A percentile compares a stretch with the other conserved stretches of the same genome.
Conservation (phyloP, 1,140 invertebrate species). For the Drosophila pandora region DNA sequence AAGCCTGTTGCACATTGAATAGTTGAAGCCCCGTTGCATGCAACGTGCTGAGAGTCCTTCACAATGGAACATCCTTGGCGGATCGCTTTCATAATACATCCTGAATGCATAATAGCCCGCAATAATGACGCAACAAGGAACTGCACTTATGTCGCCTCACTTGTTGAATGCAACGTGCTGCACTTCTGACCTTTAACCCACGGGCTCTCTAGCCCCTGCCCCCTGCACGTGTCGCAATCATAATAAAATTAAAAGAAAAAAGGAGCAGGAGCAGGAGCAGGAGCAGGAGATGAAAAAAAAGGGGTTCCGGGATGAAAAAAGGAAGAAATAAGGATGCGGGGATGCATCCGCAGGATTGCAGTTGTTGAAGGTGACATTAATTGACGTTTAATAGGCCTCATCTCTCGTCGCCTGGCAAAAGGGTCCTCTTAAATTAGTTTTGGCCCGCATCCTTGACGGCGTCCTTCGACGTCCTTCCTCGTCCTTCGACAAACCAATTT, state of each 20-base stretch:
- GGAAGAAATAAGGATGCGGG: background rate
- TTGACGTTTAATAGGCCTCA: slow-evolving; percentile 74
- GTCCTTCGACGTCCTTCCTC: background rate
- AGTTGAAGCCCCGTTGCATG: background rate
- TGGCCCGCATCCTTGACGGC: slow-evolving; percentile 5
- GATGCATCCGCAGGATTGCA: slow-evolving; percentile 21
- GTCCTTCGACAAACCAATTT: slow-evolving; percentile 61
- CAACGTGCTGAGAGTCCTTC: background rate
- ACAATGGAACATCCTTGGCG: background rate
- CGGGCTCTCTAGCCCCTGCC: background rate
- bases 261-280: no score
- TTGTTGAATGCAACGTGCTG: slow-evolving; percentile 43
- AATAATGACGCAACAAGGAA: slow-evolving; percentile 3
- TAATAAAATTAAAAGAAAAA: slow-evolving; percentile 48
- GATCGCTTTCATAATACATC: background rate
- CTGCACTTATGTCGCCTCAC: slow-evolving; percentile 16
- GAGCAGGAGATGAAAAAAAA: no score
- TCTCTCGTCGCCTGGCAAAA: slow-evolving; percentile 15
- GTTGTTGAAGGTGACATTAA: slow-evolving; percentile 79
- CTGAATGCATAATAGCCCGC: slow-evolving; percentile 8
- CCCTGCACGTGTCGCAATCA: slow-evolving; percentile 69
- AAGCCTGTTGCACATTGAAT: no score
- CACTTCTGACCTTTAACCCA: slow-evolving; percentile 19
- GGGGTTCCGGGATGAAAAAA: slow-evolving; percentile 6
- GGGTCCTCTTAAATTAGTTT: slow-evolving; percentile 41